A percentile compares a stretch with the other conserved stretches of the same genome.
phyloP scores from a whole-genome alignment of 2,888 invertebrate species.

The Hypselothyrea guttata region DNA sequence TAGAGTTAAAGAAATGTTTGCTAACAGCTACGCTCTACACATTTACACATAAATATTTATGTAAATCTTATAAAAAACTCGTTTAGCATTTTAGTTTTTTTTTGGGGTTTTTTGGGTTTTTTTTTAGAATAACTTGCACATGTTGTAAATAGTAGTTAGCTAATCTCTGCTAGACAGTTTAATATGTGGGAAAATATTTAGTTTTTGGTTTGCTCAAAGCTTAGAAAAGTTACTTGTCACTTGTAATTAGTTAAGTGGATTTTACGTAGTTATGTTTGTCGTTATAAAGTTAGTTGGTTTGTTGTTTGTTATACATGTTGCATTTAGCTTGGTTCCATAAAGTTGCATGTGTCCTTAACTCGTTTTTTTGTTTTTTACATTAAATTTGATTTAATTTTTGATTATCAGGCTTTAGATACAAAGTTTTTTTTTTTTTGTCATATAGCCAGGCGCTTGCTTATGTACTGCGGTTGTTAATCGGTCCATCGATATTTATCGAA shows the following conservation, averaged over 20 bases:
- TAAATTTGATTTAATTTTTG: slow-evolving; percentile 80
- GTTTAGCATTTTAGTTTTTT: slow-evolving; percentile 14
- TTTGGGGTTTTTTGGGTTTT: neutral
- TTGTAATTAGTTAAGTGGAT: slow-evolving; percentile 33
- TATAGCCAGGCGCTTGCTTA: slow-evolving; percentile 12
- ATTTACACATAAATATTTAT: slow-evolving; percentile 26
- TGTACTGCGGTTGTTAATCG: slow-evolving; percentile 3
- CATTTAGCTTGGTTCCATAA: slow-evolving; percentile 64
- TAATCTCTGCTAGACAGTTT: slow-evolving; percentile 38
- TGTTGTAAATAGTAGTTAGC: slow-evolving; percentile 60
- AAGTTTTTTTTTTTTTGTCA: slow-evolving; percentile 8
- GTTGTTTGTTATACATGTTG: slow-evolving; percentile 5
- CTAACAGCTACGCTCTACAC: slow-evolving; percentile 17
- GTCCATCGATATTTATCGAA: slow-evolving; percentile 51
- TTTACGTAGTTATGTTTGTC: slow-evolving; percentile 18
- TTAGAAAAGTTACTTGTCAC: slow-evolving; percentile 42
- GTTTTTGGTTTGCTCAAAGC: slow-evolving; percentile 36
- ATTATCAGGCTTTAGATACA: slow-evolving; percentile 75
- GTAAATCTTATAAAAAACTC: slow-evolving; percentile 52
- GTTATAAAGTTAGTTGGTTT: slow-evolving; percentile 4
- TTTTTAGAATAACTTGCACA: slow-evolving; percentile 26
- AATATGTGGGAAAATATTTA: slow-evolving; percentile 35
- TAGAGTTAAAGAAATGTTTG: slow-evolving; percentile 1
- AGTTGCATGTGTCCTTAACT: slow-evolving; percentile 39
- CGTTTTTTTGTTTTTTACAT: slow-evolving; percentile 47